Conservation (phyloP, 2,888 invertebrate species). For the Xanthia togata region DNA sequence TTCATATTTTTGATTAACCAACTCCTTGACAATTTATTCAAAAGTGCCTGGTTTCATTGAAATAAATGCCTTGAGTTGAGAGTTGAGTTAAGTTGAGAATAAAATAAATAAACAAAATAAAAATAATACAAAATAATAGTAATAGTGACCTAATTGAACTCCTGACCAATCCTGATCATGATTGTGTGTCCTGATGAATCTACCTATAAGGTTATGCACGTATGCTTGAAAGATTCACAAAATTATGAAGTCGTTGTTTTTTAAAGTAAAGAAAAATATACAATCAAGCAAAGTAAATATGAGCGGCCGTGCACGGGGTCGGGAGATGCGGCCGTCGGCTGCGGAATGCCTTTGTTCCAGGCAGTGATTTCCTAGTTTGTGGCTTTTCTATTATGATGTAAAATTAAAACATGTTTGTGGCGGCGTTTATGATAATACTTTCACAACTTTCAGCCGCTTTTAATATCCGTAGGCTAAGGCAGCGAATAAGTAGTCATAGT, state of each 20-base stretch:
- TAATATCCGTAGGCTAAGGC: not conserved
- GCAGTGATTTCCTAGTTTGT: slow-evolving; percentile 60
- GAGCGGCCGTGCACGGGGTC: slow-evolving; percentile 28
- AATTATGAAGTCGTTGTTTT: not conserved
- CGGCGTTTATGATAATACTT: not conserved
- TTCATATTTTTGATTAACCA: too few species aligned
- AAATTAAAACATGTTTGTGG: slow-evolving; percentile 23
- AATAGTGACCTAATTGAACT: not conserved
- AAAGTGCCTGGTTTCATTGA: too few species aligned
- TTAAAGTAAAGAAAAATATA: not conserved
- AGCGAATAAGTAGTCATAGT: not conserved
- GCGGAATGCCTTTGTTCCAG: slow-evolving; percentile 71
- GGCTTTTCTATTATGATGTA: slow-evolving; percentile 28
- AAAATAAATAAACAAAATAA: not conserved
- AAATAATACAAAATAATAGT: too few species aligned
- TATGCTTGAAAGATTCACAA: not conserved
- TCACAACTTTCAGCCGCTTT: slow-evolving; percentile 15
- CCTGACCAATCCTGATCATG: not conserved
- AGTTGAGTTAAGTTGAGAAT: not conserved
- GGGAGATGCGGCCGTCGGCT: slow-evolving; percentile 66
- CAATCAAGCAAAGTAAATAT: slow-evolving; percentile 43
- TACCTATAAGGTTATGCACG: not conserved
- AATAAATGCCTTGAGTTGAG: too few species aligned
- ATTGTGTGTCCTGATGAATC: not conserved
- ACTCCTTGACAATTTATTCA: too few species aligned